Evolutionary conservation across 2,113 vertebrate species (phyloP), one percentile per base, ranked within the genome.

Genomic region (Gymnogyps californianus): DNA sequence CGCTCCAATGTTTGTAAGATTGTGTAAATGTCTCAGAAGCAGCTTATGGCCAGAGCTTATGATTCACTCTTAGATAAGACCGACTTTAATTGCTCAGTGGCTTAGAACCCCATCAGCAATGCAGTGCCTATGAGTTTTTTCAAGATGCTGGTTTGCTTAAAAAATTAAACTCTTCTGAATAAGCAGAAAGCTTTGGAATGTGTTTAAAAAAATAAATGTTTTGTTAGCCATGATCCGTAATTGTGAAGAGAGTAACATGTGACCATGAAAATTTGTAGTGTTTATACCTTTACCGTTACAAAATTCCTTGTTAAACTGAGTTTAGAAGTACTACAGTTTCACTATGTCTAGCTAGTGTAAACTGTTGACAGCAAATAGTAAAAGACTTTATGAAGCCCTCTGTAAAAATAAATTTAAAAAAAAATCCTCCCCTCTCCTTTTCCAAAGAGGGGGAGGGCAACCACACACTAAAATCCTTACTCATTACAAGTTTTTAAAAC

Each of bases 61-160:
- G 26, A 55, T 82, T 95, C 44, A 82, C 40, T 61, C 69, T 58
- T 65, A 87, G 67, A 34, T 72, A 76, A 85, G 31, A 59, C 25
- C 88, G 62, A 11, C 28, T 91, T 89, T 89, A 88, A 67, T 95
- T 93, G 65, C 42, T 97, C 11, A 26, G 13, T 81, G 76, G 49
- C 70, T 93, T 91, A 75, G 88, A 93, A 93, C 78, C 66, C 89
- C 74, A 51, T 92, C 66, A 94, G 42, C 72, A 95, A 54, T 83
- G 91, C 57, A 82, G 65, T 96, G 91, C 42, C 54, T 96, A 38
- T 87, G 83, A 91, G 81, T 4, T 71, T 95, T 92, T 93, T 85
- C 55, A 58, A 87, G 64, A 88, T 96, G 90, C 55, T 80, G 42
- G 16, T 92, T 95, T 90, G 18, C 72, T 82, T 96, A 46, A 80